These are phyloP conservation scores for Drosophila triauraria DNA, from an alignment of 1,140 invertebrate species.

Conservation along the genomic window DNA sequence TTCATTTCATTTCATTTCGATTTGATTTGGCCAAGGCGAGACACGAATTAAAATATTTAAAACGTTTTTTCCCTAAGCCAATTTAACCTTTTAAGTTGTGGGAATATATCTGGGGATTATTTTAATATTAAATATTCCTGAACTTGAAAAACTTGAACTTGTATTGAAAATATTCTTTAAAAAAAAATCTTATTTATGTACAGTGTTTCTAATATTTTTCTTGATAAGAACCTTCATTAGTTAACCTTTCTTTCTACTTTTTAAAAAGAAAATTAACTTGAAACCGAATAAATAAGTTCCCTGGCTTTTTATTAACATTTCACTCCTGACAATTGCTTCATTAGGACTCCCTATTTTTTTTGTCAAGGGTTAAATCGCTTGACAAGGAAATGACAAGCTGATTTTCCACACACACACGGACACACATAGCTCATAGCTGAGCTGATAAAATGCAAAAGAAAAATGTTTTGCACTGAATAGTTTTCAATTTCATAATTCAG, in stretches of 20 bases:
- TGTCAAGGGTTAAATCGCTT: constrained; percentile 19
- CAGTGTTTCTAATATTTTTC: too few species aligned
- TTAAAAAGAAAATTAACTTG: too few species aligned
- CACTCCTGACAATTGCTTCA: constrained; percentile 2
- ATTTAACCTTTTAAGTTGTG: not conserved
- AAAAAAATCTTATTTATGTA: too few species aligned
- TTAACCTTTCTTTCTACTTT: not conserved
- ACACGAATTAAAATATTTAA: constrained; percentile 76
- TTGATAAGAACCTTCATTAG: too few species aligned
- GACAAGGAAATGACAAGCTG: constrained; percentile 37
- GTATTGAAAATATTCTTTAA: too few species aligned
- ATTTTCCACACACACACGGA: constrained; percentile 38
- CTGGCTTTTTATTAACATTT: not conserved
- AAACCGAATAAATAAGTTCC: not conserved
- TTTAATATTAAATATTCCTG: too few species aligned
- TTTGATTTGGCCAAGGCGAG: constrained; percentile 39
- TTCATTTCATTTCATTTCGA: constrained; percentile 56
- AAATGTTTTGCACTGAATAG: constrained; percentile 75
- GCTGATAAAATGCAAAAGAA: constrained; percentile 72
- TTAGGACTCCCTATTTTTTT: not conserved
- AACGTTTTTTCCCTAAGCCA: constrained; percentile 18
- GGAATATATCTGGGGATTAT: not conserved
- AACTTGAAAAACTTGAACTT: too few species aligned
- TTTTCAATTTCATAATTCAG: constrained; percentile 85
- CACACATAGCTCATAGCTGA: constrained; percentile 26